Evolutionary conservation across 1,140 invertebrate genomes (phyloP), one percentile per base, ranked within the genome.

Genomic region (Bombus pascuorum): DNA sequence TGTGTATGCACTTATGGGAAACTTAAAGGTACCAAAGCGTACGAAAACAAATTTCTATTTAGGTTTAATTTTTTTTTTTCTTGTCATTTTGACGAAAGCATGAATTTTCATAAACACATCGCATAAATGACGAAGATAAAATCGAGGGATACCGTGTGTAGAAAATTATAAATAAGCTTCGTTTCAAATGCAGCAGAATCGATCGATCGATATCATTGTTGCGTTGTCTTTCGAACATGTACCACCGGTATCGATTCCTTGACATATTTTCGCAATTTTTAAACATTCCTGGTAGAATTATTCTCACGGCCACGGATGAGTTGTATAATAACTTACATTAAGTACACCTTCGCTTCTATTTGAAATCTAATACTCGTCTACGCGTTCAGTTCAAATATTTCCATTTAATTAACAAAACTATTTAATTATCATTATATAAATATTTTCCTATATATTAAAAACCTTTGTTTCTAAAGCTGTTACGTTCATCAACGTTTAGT

Each of bases 221-320:
- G 47, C 47, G 2, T n/a, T 53, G 72, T 13, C 13, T 44, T 81
- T 25, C n/a, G 42, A 28, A 57, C n/a, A n/a, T 12, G 25, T 73
- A 73, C 18, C 8, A 44, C 2, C 25, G 44, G 34, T 73, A 34
- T 44, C 28, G 25, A 74, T 39, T 65, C 81, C 42, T 83, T 76
- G 81, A 83, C 72, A 83, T 18, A n/a, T 66, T 66, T 53, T 39
- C 81, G 47, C 25, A 66, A 32, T 75, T 47, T 83, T 34, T 32
- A 34, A 28, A 18, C 57, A 73, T 73, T 66, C 47, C 39, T 28
- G 13, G 13, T 62, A 59, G 70, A 81, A 81, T 71, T 39, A 42
- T 44, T 65, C 42, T 65, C 71, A 37, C 3, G 53, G n/a, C 28
- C n/a, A 66, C 37, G 8, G 47, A 65, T 74, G n/a, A 28, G 10